Evolutionary conservation across 2,113 vertebrate species (phyloP), one percentile per base, ranked within the genome.

Genomic region (Lasiurus cinereus): DNA sequence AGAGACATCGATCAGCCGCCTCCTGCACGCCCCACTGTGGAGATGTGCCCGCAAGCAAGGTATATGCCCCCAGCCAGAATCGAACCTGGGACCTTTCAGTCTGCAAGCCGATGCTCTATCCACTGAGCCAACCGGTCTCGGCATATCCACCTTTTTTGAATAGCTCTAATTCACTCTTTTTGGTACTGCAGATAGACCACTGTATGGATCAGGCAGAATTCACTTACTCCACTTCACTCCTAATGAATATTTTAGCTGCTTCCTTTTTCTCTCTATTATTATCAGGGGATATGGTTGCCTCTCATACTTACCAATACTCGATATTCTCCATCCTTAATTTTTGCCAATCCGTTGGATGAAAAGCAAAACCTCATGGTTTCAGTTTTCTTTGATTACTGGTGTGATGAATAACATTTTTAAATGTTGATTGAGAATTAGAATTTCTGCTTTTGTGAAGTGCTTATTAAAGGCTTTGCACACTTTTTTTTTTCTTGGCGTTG

Each of bases 361-460:
- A 90, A 85, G 62, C 21, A 0, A 2, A 16, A 59, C 3, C 10
- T 77, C 76, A 0, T 83, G 36, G 8, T 31, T 74, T 83, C 19
- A 56, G 14, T 79, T 72, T 70, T 69, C 16, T 88, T 93, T 50
- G 15, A 43, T 73, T 29, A 39, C 12, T 67, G 74, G 15, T 18
- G 19, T 56, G 9, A 33, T 69, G 31, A 74, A 82, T 27, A 79
- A 56, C 73, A 64, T 80, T 67, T 93, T 36, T 3, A 50, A 77
- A 77, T 80, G 11, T 50, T 70, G 31, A n/a, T 29, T 87, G 15
- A 12, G 27, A 36, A 59, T 19, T 78, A 90, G 52, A 56, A 1
- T 73, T 64, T 94, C 79, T 95, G 43, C 50, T 92, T 80, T 77
- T 36, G 7, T 66, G 31, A 54, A 46, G 15, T 90, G 24, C 31